Conservation (phyloP, 2,797 vertebrate genomes). For the Balearica regulorum region DNA sequence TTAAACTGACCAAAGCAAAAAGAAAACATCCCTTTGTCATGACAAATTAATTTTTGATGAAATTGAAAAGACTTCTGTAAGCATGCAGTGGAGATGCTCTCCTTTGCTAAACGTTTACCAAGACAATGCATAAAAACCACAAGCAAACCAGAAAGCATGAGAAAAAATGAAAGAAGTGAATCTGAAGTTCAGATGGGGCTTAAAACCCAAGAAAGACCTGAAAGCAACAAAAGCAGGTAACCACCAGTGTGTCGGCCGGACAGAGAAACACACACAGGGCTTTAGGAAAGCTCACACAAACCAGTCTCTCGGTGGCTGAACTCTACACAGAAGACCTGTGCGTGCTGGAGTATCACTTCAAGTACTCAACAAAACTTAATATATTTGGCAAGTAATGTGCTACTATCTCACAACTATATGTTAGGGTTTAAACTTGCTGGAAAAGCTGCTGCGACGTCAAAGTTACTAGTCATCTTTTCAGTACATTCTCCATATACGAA, state of each 20-base stretch:
- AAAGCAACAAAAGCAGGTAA: neutral
- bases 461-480: neutral
- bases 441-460: neutral
- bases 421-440: neutral
- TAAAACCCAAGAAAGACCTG: neutral
- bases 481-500: neutral
- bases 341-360: neutral
- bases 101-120: neutral
- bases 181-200: neutral
- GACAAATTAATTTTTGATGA: neutral
- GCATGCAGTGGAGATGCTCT: neutral
- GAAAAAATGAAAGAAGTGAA: neutral
- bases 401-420: neutral
- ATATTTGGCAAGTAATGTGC: neutral
- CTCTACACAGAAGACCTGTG: neutral
- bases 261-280: neutral
- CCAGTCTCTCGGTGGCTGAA: fast-evolving
- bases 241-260: neutral
- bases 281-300: neutral
- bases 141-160: neutral
- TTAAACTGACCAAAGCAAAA: neutral
- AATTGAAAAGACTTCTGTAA: neutral
- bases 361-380: neutral
- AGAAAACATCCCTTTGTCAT: neutral
- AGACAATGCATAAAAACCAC: neutral